Percentiles rank a stretch among this genome's conserved stretches.
Conservation (phyloP, 2,113 vertebrate genomes). For the Tichodroma muraria region DNA sequence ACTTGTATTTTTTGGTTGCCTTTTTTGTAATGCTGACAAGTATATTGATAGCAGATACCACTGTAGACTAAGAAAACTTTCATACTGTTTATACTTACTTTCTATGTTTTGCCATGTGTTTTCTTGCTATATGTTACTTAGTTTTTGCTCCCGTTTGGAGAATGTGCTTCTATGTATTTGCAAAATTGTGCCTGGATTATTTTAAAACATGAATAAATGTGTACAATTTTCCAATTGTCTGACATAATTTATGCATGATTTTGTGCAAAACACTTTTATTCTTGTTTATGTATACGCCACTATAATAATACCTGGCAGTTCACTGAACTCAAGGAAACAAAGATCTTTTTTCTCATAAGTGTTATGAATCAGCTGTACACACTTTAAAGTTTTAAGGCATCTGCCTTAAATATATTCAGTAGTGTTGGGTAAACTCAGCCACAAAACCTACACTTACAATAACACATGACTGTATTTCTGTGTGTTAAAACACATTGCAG, state of each 20-base stretch:
- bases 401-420: not conserved
- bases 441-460: not conserved
- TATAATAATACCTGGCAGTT: not conserved
- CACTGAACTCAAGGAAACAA: not conserved
- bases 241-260: not conserved
- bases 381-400: not conserved
- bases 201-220: slow-evolving; percentile 64
- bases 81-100: slow-evolving; percentile 47
- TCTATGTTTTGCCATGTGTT: slow-evolving; percentile 51
- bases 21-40: slow-evolving; percentile 27
- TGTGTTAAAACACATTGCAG: not conserved
- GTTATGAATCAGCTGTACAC: not conserved
- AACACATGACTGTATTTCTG: not conserved
- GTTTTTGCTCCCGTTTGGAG: slow-evolving; percentile 51
- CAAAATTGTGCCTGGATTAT: slow-evolving; percentile 59
- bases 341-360: not conserved
- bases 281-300: not conserved
- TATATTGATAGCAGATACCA: slow-evolving; percentile 51
- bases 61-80: slow-evolving; percentile 28
- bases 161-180: slow-evolving; percentile 52
- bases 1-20: slow-evolving; percentile 12
- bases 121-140: slow-evolving; percentile 37
- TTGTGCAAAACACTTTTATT: not conserved
- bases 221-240: slow-evolving; percentile 45
- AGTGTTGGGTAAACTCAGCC: not conserved